Evolutionary conservation across 2,113 vertebrate genomes (phyloP), one percentile per base, ranked within the genome.

Genomic region (Peromyscus maniculatus): DNA sequence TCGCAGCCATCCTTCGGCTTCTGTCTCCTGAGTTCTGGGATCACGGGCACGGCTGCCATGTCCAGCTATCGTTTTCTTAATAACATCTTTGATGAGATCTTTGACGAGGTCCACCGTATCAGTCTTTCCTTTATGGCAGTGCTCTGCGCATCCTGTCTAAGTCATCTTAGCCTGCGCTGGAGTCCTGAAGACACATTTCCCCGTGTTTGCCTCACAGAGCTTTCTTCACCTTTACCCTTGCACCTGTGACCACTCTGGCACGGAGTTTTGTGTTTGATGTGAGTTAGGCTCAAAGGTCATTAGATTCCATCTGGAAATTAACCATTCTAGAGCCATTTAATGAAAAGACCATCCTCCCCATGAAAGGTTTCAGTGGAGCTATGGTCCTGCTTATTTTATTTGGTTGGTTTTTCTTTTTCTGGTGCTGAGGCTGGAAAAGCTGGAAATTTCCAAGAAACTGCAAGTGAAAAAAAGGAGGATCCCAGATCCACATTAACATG

Each of bases 361-460:
- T 57, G 79, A 80, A 33, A 66, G 55, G 33, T n/a, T 59, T n/a
- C 17, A n/a, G 8, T n/a, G 33, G 9, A n/a, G 52, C 52, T 57
- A 6, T n/a, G 52, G 33, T n/a, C 52, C 57, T 36, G 55, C 31
- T 55, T 55, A 21, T 79, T 33, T 52, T 55, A 21, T 79, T 33
- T 52, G 11, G 55, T 55, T 55, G 55, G 1, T 28, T 28, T 57
- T 82, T n/a, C 15, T 39, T 26, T 28, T 43, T 39, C 24, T 84
- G 24, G n/a, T 84, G 57, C 66, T 43, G 6, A 91, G 92, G 24
- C 79, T 95, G 74, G 71, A 87, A 95, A 93, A 86, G 46, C 11
- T n/a, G 21, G 82, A 83, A 71, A 92, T 95, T 97, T 97, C 97
- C 95, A 97, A 96, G 96, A 97, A 97, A 96, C 21, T 91, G 22